Percentiles rank a stretch among this genome's conserved stretches.
Evolutionary conservation across 2,113 vertebrate genomes (phyloP).

Genomic region (Perca schrenkii): DNA sequence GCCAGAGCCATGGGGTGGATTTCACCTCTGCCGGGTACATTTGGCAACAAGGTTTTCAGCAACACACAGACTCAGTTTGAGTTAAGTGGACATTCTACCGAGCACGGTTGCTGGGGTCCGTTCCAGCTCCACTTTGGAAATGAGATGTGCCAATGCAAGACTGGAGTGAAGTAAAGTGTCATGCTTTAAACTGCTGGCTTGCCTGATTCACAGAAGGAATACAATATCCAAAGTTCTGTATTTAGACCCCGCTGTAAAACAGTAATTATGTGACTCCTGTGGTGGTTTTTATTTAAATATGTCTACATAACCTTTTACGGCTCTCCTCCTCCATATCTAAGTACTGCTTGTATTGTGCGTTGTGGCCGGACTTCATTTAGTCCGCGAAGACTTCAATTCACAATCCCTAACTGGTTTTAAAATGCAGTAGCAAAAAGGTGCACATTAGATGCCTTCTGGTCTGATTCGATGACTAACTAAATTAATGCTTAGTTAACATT

Average conservation of each 20-base stretch:
- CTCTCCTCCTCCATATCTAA: slow-evolving; percentile 3
- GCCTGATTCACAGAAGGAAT: slow-evolving; percentile 50
- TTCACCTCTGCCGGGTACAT: neutral
- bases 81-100: slow-evolving; percentile 29
- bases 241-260: slow-evolving; percentile 59
- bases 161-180: slow-evolving; percentile 40
- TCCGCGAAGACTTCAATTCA: neutral
- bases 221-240: slow-evolving; percentile 55
- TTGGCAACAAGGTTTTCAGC: slow-evolving; percentile 2
- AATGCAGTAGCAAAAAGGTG: neutral
- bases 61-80: neutral
- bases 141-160: slow-evolving; percentile 35
- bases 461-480: neutral
- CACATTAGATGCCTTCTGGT: neutral
- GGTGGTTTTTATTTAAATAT: slow-evolving; percentile 43
- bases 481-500: neutral
- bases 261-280: slow-evolving; percentile 60
- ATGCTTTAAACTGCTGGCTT: slow-evolving; percentile 46
- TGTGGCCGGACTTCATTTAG: neutral
- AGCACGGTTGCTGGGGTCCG: slow-evolving; percentile 13
- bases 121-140: slow-evolving; percentile 57
- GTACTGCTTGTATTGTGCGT: neutral
- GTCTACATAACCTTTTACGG: slow-evolving; percentile 28
- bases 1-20: neutral
- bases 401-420: neutral